Conservation (phyloP, 2,797 vertebrate genomes). For the Phalanger gymnotis region DNA sequence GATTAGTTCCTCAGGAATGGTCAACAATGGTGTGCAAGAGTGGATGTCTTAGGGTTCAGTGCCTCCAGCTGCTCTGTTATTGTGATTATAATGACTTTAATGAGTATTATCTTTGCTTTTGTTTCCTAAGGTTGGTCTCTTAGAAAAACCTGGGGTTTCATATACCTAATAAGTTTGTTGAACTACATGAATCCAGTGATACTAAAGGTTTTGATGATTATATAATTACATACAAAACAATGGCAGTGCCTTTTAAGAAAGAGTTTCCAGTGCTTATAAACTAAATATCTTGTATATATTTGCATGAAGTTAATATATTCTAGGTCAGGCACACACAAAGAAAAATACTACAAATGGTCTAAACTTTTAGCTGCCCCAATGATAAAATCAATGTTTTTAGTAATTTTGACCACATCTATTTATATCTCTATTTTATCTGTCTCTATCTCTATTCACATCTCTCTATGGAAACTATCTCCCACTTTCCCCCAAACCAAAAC, state of each 20-base stretch:
- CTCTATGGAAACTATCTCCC: no score
- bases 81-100: background rate
- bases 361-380: no score
- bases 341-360: no score
- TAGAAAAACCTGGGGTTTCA: background rate
- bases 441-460: no score
- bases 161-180: background rate
- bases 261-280: background rate
- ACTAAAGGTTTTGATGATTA: background rate
- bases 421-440: no score
- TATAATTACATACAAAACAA: background rate
- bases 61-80: constrained; percentile 4
- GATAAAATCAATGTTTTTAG: no score
- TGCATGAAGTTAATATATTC: no score
- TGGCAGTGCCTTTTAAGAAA: constrained; percentile 1
- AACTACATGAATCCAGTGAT: background rate
- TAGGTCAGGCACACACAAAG: no score
- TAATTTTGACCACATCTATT: no score
- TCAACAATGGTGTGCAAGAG: background rate
- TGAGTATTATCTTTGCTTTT: background rate
- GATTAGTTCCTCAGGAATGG: background rate
- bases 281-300: constrained; percentile 5
- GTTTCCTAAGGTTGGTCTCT: background rate
- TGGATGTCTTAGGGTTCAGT: background rate
- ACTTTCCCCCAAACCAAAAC: no score